phyloP scores from a whole-genome alignment of 1,140 invertebrate species.

The Drosophila repleta region DNA sequence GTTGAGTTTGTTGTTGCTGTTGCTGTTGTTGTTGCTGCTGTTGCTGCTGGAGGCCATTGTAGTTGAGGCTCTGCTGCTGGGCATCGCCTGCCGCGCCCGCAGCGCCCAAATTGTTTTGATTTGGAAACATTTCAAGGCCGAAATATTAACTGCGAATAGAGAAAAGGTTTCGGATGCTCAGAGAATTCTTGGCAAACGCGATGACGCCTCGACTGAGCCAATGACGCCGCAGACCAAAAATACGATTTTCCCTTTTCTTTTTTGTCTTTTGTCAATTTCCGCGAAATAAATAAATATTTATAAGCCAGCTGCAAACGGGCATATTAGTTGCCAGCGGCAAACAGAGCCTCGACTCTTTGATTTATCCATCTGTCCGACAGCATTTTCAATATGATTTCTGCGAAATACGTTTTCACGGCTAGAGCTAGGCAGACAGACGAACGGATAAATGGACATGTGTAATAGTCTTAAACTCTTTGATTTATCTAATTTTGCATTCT shows the following conservation, averaged over 20 bases:
- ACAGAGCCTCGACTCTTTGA: too few relatives aligned
- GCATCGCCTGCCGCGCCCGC: conserved; percentile 51
- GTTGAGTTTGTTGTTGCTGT: conserved; percentile 51
- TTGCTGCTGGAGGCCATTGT: conserved; percentile 64
- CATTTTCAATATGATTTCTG: conserved; percentile 16
- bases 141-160: conserved; percentile 61
- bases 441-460: background rate
- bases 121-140: conserved; percentile 75
- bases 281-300: conserved; percentile 9
- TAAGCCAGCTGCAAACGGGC: too few relatives aligned
- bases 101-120: conserved; percentile 71
- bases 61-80: conserved; percentile 64
- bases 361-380: too few relatives aligned
- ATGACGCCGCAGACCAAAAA: conserved; percentile 66
- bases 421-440: conserved; percentile 9
- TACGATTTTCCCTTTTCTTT: conserved; percentile 25
- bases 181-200: conserved; percentile 42
- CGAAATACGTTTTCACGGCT: background rate
- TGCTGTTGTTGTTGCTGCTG: conserved; percentile 64
- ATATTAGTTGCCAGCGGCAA: too few relatives aligned
- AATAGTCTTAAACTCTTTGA: conserved; percentile 7
- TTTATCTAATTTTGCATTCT: conserved; percentile 17
- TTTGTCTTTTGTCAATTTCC: conserved; percentile 24
- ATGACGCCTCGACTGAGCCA: conserved; percentile 35
- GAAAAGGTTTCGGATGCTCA: background rate